Conservation (phyloP, 1,140 invertebrate genomes). For the Thaumatotibia leucotreta region DNA sequence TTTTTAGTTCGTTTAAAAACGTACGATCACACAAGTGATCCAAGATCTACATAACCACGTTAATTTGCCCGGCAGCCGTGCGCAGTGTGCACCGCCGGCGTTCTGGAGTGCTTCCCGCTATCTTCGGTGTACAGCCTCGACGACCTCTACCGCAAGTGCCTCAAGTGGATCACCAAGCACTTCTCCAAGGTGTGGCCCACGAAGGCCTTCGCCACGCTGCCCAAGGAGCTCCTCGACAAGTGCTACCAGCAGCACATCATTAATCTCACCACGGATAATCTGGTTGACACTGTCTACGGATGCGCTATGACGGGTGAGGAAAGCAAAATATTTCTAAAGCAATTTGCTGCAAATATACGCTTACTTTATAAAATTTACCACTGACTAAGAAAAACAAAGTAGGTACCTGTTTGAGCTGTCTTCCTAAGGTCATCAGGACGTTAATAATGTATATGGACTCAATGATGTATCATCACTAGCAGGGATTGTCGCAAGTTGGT, state of each 20-base stretch:
- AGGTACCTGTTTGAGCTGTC: too few relatives aligned
- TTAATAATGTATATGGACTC: too few relatives aligned
- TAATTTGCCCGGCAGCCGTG: conserved; percentile 81
- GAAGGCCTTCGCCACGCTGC: conserved; percentile 88
- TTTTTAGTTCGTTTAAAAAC: too few relatives aligned
- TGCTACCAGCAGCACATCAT: conserved; percentile 89
- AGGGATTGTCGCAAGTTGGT: too few relatives aligned
- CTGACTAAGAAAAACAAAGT: too few relatives aligned
- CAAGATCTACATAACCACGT: neutral
- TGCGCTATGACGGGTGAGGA: conserved; percentile 57
- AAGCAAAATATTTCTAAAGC: too few relatives aligned
- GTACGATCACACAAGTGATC: neutral
- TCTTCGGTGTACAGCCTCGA: conserved; percentile 90
- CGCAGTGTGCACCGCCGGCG: conserved; percentile 84
- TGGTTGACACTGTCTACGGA: conserved; percentile 65
- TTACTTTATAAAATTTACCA: too few relatives aligned
- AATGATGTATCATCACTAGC: too few relatives aligned
- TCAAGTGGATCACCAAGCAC: conserved; percentile 90
- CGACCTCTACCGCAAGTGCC: conserved; percentile 89
- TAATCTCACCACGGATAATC: conserved; percentile 77
- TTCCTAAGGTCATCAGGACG: too few relatives aligned
- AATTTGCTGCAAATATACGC: too few relatives aligned
- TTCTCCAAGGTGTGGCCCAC: conserved; percentile 92
- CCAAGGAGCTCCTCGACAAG: conserved; percentile 87
- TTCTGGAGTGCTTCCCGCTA: conserved; percentile 89